Evolutionary conservation across 1,140 invertebrate species (phyloP).

Genomic region (Procambarus virginalis): DNA sequence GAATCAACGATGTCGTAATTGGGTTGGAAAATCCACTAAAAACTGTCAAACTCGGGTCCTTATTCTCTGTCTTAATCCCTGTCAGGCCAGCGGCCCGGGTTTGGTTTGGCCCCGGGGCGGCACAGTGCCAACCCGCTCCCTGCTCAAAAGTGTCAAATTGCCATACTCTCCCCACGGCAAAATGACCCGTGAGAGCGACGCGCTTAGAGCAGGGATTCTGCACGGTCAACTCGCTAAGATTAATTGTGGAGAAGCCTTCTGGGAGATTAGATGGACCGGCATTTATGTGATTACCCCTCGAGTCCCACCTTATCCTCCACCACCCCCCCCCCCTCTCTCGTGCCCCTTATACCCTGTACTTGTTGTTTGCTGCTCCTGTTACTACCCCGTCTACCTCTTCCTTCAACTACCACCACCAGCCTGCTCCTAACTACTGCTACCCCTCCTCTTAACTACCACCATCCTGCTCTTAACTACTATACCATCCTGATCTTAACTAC

Average conservation of each 20-base stretch:
- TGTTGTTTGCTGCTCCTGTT: too few relatives aligned
- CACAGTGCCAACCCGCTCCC: background rate
- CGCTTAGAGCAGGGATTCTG: background rate
- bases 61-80: background rate
- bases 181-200: background rate
- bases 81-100: background rate
- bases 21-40: background rate
- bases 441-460: too few relatives aligned
- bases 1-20: background rate
- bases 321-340: background rate
- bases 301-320: too few relatives aligned
- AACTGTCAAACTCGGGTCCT: background rate
- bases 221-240: background rate
- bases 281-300: slow-evolving; percentile 2
- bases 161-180: background rate
- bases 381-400: too few relatives aligned
- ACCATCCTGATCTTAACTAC: too few relatives aligned
- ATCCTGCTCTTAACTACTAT: too few relatives aligned
- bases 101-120: background rate
- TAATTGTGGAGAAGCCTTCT: slow-evolving; percentile 8
- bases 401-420: too few relatives aligned
- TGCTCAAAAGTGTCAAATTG: background rate
- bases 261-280: slow-evolving; percentile 18
- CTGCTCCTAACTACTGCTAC: too few relatives aligned
- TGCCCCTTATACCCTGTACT: background rate